Evolutionary conservation across 2,113 vertebrate genomes (phyloP).

Genomic region (Sitta europaea): DNA sequence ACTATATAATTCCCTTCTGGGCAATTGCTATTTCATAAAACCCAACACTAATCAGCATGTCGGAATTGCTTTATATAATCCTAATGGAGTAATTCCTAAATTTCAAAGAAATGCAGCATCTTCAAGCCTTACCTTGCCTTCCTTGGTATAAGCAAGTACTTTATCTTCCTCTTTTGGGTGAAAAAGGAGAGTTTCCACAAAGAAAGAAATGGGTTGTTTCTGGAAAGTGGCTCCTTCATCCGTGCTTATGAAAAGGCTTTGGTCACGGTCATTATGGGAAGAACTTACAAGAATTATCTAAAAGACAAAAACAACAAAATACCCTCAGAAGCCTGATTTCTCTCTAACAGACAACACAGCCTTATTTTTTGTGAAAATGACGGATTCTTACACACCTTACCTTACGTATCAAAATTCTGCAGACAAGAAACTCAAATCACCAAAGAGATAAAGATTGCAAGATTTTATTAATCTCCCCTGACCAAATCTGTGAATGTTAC

Average conservation of each 20-base stretch:
- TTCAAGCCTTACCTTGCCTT: slow-evolving; percentile 78
- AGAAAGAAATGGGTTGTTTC: slow-evolving; percentile 83
- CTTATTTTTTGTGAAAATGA: not conserved
- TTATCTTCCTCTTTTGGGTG: slow-evolving; percentile 95
- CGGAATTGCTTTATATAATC: not conserved
- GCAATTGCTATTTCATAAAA: not conserved
- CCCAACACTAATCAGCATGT: not conserved
- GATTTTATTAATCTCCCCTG: not conserved
- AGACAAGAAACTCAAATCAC: not conserved
- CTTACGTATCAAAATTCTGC: not conserved
- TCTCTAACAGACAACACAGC: not conserved
- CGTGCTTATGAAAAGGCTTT: slow-evolving; percentile 90
- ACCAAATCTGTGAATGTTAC: not conserved
- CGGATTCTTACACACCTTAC: not conserved
- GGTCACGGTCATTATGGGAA: slow-evolving; percentile 86
- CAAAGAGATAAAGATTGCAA: not conserved
- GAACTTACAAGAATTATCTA: slow-evolving; percentile 94
- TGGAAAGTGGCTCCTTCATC: slow-evolving; percentile 94
- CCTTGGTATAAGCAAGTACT: slow-evolving; percentile 88
- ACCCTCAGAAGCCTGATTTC: not conserved
- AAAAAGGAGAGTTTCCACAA: slow-evolving; percentile 87
- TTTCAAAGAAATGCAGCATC: not conserved
- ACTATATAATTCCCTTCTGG: not conserved
- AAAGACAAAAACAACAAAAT: slow-evolving; percentile 1
- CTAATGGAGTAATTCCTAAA: not conserved